Evolutionary conservation across 2,113 vertebrate species (phyloP), one percentile per base, ranked within the genome.

Genomic region (Eretmochelys imbricata): DNA sequence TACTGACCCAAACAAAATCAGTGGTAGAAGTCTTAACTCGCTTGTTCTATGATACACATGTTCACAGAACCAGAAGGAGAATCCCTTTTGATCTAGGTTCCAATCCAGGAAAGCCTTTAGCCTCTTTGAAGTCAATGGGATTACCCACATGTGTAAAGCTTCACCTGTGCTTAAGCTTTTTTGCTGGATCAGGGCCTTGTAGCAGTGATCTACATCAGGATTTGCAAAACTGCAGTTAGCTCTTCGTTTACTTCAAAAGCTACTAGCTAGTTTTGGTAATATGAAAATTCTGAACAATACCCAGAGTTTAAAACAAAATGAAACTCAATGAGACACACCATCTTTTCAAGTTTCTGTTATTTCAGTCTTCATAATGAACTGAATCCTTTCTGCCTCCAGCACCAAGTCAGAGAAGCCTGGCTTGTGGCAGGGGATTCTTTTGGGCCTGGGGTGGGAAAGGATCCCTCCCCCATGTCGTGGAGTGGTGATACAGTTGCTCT

Each of bases 401-500:
- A 6, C 0, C 49, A 5, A 2, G 46, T 3, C 11, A 4, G 27
- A 8, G 59, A 27, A 4, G 59, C 7, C 0, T 25, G 50, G 50
- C 0, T 13, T 3, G 65, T 42, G 5, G 62, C 5, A 1, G 50
- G 76, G 31, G 13, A 16, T 1, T 69, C 35, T 69, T 17, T 20
- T n/a, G 35, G 31, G 31, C 31, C 57, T 65, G 13, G 35, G 62
- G 25, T 0, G 38, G 38, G 48, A 54, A 20, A 27, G 57, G 55
- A 25, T 12, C 3, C 46, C 46, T 29, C 72, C 62, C 62, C 42
- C 86, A 2, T 0, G 19, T 7, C 2, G 4, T 5, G 2, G 3
- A n/a, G 35, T 35, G 29, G 35, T 0, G 12, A 20, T 2, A 10
- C 0, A 2, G 20, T 35, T 55, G 0, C 0, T 3, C 38, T 3